A percentile compares a stretch with the other conserved stretches of the same genome.
These are phyloP conservation scores for Tenebrio molitor DNA, from an alignment of 1,140 invertebrate genomes.

Conservation along the genomic window DNA sequence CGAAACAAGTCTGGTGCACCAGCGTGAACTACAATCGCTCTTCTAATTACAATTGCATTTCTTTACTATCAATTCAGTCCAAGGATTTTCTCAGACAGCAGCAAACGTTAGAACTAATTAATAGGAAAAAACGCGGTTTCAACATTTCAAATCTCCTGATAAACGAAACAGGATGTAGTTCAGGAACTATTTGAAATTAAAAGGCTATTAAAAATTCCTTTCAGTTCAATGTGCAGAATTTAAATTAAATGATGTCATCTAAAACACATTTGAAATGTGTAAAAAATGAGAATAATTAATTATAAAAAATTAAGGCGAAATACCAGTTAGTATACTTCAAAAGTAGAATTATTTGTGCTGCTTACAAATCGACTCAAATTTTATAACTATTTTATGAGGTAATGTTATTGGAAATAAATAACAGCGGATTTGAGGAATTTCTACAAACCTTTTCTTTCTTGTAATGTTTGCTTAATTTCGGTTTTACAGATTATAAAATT, in stretches of 20 bases:
- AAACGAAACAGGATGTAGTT: constrained; percentile 26
- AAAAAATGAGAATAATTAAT: background rate
- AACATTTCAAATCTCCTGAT: background rate
- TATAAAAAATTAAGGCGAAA: background rate
- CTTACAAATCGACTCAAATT: too few species aligned
- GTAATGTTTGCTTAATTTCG: constrained; percentile 16
- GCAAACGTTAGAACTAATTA: background rate
- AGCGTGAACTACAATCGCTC: background rate
- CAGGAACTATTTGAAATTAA: constrained; percentile 23
- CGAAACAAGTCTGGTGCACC: background rate
- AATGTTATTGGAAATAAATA: background rate
- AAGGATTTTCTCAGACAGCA: constrained; percentile 14
- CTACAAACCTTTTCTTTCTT: background rate
- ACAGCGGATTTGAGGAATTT: background rate
- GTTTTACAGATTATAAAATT: constrained; percentile 7
- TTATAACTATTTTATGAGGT: background rate
- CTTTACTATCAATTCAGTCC: constrained; percentile 15
- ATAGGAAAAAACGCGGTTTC: background rate
- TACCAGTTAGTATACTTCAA: background rate
- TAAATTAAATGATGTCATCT: constrained; percentile 27
- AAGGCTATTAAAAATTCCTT: constrained; percentile 21
- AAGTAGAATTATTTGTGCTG: background rate
- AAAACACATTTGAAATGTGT: background rate
- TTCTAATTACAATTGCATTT: constrained; percentile 5
- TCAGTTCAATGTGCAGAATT: constrained; percentile 14